Evolutionary conservation across 1,140 invertebrate species (phyloP).

Genomic region (Pararge aegeria): DNA sequence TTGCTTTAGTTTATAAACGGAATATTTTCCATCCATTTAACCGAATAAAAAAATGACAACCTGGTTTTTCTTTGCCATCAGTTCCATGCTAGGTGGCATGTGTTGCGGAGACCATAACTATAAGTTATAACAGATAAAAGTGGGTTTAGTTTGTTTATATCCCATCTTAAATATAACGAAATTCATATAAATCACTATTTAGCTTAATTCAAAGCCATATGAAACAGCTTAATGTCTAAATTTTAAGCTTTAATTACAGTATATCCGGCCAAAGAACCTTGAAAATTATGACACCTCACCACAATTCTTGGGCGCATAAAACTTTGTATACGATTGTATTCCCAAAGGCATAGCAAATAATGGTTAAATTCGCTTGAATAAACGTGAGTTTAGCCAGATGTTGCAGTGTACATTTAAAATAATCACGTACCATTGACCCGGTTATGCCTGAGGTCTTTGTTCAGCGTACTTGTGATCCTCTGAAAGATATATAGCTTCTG

Average conservation of each 20-base stretch:
- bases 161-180: too few species aligned
- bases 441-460: constrained; percentile 33
- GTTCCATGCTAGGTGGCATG: too few species aligned
- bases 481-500: constrained; percentile 12
- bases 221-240: constrained; percentile 4
- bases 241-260: constrained; percentile 11
- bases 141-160: too few species aligned
- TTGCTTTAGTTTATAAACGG: too few species aligned
- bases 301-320: constrained; percentile 1
- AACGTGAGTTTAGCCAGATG: constrained; percentile 6
- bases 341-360: constrained; percentile 1
- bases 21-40: too few species aligned
- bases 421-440: constrained; percentile 36
- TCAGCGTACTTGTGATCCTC: constrained; percentile 4
- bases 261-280: constrained; percentile 17
- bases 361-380: constrained; percentile 9
- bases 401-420: constrained; percentile 32
- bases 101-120: too few species aligned
- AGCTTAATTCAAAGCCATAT: background rate
- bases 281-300: constrained; percentile 6
- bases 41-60: too few species aligned
- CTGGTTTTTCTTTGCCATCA: too few species aligned
- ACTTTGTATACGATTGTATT: background rate
- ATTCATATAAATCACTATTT: background rate
- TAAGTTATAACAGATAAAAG: too few species aligned